Evolutionary conservation across 2,888 invertebrate genomes (phyloP).

Genomic region (Epinotia ramella): DNA sequence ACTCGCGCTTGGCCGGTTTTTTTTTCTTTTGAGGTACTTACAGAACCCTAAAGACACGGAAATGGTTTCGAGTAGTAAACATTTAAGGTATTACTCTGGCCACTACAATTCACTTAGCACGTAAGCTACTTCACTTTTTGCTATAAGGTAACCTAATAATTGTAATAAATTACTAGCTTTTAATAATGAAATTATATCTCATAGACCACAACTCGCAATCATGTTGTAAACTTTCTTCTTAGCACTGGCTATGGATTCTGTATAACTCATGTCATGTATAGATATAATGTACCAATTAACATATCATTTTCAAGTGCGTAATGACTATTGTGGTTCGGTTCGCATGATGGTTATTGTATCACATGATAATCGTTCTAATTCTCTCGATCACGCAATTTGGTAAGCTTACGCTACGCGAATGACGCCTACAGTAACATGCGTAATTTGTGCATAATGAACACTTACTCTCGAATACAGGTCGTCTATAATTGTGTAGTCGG

Average conservation of each 20-base stretch:
- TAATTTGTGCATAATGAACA: background rate
- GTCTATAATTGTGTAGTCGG: background rate
- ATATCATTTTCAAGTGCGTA: constrained; percentile 29
- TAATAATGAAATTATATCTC: constrained; percentile 6
- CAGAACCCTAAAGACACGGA: constrained; percentile 59
- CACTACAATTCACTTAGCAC: constrained; percentile 43
- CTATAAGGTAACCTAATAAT: constrained; percentile 12
- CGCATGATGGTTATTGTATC: constrained; percentile 36
- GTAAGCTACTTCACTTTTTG: constrained; percentile 41
- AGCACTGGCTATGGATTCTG: background rate
- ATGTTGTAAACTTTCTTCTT: constrained; percentile 34
- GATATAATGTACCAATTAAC: constrained; percentile 19
- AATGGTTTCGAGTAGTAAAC: constrained; percentile 62
- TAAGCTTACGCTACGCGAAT: constrained; percentile 24
- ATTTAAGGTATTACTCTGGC: constrained; percentile 50
- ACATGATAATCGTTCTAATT: constrained; percentile 17
- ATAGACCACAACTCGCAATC: constrained; percentile 12
- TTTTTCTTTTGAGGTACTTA: too few species aligned
- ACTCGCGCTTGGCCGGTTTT: too few species aligned
- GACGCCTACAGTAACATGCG: background rate
- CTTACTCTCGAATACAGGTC: background rate
- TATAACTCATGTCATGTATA: constrained; percentile 28
- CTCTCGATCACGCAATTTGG: constrained; percentile 30
- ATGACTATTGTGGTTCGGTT: constrained; percentile 19
- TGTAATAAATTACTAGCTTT: constrained; percentile 23